A percentile compares a stretch with the other conserved stretches of the same genome.
These are phyloP conservation scores for Champsocephalus esox DNA, from an alignment of 2,797 vertebrate genomes.

Conservation along the genomic window DNA sequence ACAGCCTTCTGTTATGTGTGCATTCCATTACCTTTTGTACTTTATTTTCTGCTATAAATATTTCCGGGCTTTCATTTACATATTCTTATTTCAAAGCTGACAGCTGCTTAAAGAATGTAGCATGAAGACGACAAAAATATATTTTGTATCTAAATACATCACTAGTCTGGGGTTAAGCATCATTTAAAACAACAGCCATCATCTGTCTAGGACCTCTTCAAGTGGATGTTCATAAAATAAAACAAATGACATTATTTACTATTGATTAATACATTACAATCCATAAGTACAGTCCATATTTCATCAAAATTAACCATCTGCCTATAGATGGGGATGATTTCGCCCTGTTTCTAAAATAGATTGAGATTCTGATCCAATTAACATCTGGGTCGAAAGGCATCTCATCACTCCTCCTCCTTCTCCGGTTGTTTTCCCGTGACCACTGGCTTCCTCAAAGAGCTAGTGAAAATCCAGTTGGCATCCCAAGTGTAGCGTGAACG, in stretches of 20 bases:
- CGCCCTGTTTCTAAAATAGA: slow-evolving; percentile 59
- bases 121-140: slow-evolving; percentile 19
- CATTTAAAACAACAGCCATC: neutral
- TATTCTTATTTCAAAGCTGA: slow-evolving; percentile 46
- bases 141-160: neutral
- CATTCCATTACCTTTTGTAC: slow-evolving; percentile 11
- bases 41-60: slow-evolving; percentile 20
- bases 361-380: slow-evolving; percentile 78
- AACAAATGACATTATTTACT: slow-evolving; percentile 46
- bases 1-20: slow-evolving; percentile 10
- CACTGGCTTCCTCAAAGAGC: slow-evolving; percentile 73
- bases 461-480: slow-evolving; percentile 73
- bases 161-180: neutral
- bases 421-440: slow-evolving; percentile 70
- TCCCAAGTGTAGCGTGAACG: slow-evolving; percentile 83
- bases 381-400: slow-evolving; percentile 78
- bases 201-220: slow-evolving; percentile 5
- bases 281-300: slow-evolving; percentile 16
- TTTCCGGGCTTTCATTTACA: slow-evolving; percentile 13
- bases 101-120: slow-evolving; percentile 30
- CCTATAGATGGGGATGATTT: slow-evolving; percentile 40
- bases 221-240: slow-evolving; percentile 47
- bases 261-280: slow-evolving; percentile 52
- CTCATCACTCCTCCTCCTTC: slow-evolving; percentile 63
- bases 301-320: slow-evolving; percentile 50